These are phyloP conservation scores for Pogona vitticeps DNA, from an alignment of 2,113 vertebrate species.

Conservation along the genomic window DNA sequence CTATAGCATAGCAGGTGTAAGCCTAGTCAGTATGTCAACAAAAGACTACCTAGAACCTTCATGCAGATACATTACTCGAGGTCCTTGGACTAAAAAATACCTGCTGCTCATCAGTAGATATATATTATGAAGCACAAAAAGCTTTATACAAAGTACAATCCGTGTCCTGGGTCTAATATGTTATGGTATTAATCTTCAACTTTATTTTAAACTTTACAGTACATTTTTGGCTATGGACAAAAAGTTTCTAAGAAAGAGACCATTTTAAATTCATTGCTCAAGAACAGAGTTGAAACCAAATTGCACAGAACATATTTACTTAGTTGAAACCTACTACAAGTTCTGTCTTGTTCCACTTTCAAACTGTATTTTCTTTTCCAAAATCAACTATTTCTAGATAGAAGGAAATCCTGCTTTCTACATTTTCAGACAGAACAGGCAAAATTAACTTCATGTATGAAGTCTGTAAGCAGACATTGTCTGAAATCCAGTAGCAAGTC, in stretches of 20 bases:
- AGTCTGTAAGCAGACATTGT: not conserved
- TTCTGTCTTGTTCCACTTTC: constrained; percentile 26
- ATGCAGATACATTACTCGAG: not conserved
- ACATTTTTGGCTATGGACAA: constrained; percentile 30
- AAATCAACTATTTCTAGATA: constrained; percentile 11
- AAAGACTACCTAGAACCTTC: not conserved
- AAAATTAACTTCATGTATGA: not conserved
- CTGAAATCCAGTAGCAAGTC: no score
- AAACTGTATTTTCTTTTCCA: constrained; percentile 14
- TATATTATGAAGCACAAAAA: not conserved
- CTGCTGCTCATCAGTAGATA: not conserved
- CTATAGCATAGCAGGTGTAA: not conserved
- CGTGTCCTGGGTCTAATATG: not conserved
- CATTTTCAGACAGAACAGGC: constrained; percentile 7
- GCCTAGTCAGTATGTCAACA: not conserved
- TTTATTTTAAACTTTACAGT: constrained; percentile 21
- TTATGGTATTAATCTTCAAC: not conserved
- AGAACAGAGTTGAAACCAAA: constrained; percentile 28
- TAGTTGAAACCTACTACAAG: not conserved
- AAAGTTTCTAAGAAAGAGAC: not conserved
- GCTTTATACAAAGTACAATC: not conserved
- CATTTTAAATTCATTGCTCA: constrained; percentile 28
- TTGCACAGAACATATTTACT: constrained; percentile 24
- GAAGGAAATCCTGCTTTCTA: constrained; percentile 5
- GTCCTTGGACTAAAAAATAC: not conserved